Base-by-base conservation (phyloP, 2,888 invertebrate species). In the Cryptophagus acutangulus region DNA sequence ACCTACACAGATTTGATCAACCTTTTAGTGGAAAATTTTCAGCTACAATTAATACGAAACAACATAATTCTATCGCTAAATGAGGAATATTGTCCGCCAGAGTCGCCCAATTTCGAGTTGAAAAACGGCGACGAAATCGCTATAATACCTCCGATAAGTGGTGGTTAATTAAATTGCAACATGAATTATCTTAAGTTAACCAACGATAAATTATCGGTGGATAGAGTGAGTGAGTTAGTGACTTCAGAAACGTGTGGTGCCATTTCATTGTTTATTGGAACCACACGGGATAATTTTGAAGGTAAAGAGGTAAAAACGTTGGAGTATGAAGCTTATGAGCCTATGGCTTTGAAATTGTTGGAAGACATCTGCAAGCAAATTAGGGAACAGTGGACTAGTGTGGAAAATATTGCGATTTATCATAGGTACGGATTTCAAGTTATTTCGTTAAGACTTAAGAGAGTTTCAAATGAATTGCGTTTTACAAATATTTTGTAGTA, bases 131-230 rank as follows among this genome's bases (percentile, higher is more conserved):
- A 94, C 73, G 86, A 82, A 67, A 76, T 95, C 46, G 95, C 94
- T 46, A 77, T 95, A 9, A 94, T 96, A 61, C 95, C 95, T 37
- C 95, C 95, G 0, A 74, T 96, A 36, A 94, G 94, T 71, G 94
- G 94, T 57, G 95, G 95, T 57, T 87, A 78, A 51, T 14, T 28
- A 52, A 52, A 25, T n/a, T n/a, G n/a, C n/a, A n/a, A n/a, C n/a
- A 87, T 85, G 81, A 81, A 90, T 71, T 74, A 78, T 51, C 58
- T 89, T 12, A 77, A 83, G 60, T 64, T 94, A 33, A 78, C 80
- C 0, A 61, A 75, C 0, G 79, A 82, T 25, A 77, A 78, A 56
- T 69, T 94, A 26, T 75, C 79, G 38, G 71, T 89, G 2, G 82
- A 81, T 26, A 73, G 74, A 20, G 78, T 90, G 34, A 78, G 76